Conservation (phyloP, 2,888 invertebrate genomes). For the Scotopteryx bipunctaria region DNA sequence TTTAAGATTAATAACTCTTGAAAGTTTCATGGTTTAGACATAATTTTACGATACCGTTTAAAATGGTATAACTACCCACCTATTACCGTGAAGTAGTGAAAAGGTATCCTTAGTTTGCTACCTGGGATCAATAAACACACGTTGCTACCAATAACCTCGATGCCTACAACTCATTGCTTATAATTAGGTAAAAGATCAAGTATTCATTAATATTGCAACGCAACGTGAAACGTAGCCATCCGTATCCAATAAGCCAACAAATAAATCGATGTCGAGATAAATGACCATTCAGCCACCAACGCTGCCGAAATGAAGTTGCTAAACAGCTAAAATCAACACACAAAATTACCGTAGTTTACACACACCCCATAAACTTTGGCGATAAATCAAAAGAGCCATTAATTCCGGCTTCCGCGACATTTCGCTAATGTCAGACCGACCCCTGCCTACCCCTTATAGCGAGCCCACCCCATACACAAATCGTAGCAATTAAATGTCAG, state of each 20-base stretch:
- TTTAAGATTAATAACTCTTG: no score
- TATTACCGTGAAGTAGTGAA: no score
- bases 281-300: background rate
- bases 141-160: no score
- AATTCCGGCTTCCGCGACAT: constrained; percentile 49
- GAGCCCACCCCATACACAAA: constrained; percentile 26
- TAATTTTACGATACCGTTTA: no score
- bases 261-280: background rate
- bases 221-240: background rate
- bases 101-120: no score
- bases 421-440: constrained; percentile 48
- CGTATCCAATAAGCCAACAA: background rate
- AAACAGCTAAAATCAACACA: constrained; percentile 16
- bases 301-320: constrained; percentile 9
- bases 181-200: no score
- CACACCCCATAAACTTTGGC: constrained; percentile 30
- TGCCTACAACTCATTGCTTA: no score
- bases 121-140: no score
- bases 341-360: constrained; percentile 22
- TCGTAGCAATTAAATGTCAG: constrained; percentile 38
- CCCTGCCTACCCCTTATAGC: constrained; percentile 29
- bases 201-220: background rate
- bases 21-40: no score
- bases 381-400: constrained; percentile 49
- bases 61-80: no score